Evolutionary conservation across 2,113 vertebrate genomes (phyloP).

Genomic region (Protomyctophum bolini): DNA sequence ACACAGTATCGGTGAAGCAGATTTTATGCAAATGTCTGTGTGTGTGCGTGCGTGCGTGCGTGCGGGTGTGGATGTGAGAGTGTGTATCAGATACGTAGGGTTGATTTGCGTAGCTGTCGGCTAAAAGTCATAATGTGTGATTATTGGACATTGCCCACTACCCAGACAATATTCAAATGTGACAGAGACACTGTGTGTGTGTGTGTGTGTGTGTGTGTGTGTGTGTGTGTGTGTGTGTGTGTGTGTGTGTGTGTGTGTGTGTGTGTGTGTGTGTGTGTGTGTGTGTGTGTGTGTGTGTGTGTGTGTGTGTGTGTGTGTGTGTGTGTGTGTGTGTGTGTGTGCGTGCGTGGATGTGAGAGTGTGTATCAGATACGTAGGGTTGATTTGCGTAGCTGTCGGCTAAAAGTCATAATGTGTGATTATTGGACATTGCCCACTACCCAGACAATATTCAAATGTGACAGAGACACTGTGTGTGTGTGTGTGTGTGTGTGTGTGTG

Average conservation of each 20-base stretch:
- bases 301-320: background rate
- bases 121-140: conserved; percentile 52
- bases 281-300: conserved; percentile 2
- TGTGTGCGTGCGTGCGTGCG: background rate
- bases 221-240: conserved; percentile 31
- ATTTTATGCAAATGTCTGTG: background rate
- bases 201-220: background rate
- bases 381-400: conserved; percentile 63
- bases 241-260: conserved; percentile 18
- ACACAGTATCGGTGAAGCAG: no score
- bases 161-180: conserved; percentile 64
- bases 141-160: conserved; percentile 43
- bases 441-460: conserved; percentile 63
- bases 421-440: conserved; percentile 41
- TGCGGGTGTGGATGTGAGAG: conserved; percentile 49
- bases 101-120: conserved; percentile 63
- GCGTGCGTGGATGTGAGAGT: conserved; percentile 46
- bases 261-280: background rate
- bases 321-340: background rate
- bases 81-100: conserved; percentile 17
- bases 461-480: conserved; percentile 15
- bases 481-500: conserved; percentile 29
- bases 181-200: conserved; percentile 5
- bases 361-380: conserved; percentile 16
- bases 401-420: conserved; percentile 54